Evolutionary conservation across 2,797 vertebrate genomes (phyloP), one percentile per base, ranked within the genome.

Genomic region (Pelochelys cantorii): DNA sequence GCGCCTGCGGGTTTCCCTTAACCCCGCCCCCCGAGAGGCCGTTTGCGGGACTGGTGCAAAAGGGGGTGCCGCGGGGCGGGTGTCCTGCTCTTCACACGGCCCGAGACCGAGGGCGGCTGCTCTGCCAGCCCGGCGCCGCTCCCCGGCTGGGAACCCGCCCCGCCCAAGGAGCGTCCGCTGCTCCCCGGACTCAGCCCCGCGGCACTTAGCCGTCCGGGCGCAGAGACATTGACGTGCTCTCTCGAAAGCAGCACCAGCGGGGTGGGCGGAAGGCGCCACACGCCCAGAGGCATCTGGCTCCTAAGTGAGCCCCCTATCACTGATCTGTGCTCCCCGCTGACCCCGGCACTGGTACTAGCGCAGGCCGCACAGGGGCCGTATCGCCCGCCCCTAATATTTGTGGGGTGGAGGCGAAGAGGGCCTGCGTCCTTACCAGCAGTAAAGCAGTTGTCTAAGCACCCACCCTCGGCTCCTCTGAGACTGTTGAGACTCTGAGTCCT

Each of bases 151-250:
- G 53, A 54, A 54, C 2, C 53, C 3, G 53, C 86, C 88, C 12
- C 85, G 5, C 84, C 86, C 60, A 91, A 90, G 56, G 56, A 57
- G 6, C 56, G 56, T 57, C 56, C 23, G 56, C 56, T 6, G 42
- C 31, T 23, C n/a, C 68, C 68, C 6, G 18, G 34, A 23, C 71
- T 11, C 68, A 42, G 34, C 14, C 34, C 71, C 62, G 62, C n/a
- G n/a, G 65, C n/a, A 3, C 27, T 10, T 29, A n/a, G 60, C 60
- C 62, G 29, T 15, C 62, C 94, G 93, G 94, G 94, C 89, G 42
- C 42, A 48, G 42, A 48, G 42, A 48, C 42, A 2, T 8, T 48
- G 42, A 48, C 42, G 42, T 48, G 42, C 42, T 27, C 11, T 25
- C 5, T 1, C 4, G 15, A 65, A 29, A 65, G 62, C 62, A n/a